phyloP scores from a whole-genome alignment of 2,113 vertebrate genomes.

The Sebastes schlegelii region DNA sequence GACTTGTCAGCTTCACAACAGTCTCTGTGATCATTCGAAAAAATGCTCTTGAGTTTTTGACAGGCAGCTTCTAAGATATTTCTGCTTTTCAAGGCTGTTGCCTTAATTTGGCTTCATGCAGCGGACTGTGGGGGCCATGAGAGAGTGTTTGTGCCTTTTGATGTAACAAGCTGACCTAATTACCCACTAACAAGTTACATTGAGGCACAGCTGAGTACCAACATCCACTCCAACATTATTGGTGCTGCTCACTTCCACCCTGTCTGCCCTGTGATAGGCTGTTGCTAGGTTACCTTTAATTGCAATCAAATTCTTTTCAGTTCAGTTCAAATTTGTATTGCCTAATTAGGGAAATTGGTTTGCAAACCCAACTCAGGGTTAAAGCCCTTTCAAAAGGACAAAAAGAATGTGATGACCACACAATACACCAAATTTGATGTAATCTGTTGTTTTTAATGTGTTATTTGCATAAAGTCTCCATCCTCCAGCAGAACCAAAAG shows the following conservation, averaged over 20 bases:
- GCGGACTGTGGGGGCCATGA: conserved; percentile 35
- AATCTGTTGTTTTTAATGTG: conserved; percentile 1
- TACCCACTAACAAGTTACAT: conserved; percentile 73
- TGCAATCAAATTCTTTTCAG: conserved; percentile 8
- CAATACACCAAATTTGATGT: background rate
- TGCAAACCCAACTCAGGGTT: background rate
- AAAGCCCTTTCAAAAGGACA: background rate
- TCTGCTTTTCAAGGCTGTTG: conserved; percentile 55
- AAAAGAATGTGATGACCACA: background rate
- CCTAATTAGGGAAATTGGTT: conserved; percentile 11
- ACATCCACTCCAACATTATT: conserved; percentile 49
- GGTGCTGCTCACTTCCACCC: conserved; percentile 25
- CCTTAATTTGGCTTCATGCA: conserved; percentile 51
- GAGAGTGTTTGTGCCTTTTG: conserved; percentile 66
- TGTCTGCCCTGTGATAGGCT: conserved; percentile 17
- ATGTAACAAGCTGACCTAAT: conserved; percentile 75
- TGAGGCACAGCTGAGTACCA: conserved; percentile 65
- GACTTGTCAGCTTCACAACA: background rate
- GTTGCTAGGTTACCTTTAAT: conserved; percentile 47
- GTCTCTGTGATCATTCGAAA: conserved; percentile 11
- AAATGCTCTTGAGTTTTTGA: background rate
- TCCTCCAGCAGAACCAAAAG: background rate
- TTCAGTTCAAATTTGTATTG: background rate
- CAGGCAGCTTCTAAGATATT: conserved; percentile 10
- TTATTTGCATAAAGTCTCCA: background rate